Base-by-base conservation (phyloP, 2,888 invertebrate species). In the Sarcophaga subvicina region DNA sequence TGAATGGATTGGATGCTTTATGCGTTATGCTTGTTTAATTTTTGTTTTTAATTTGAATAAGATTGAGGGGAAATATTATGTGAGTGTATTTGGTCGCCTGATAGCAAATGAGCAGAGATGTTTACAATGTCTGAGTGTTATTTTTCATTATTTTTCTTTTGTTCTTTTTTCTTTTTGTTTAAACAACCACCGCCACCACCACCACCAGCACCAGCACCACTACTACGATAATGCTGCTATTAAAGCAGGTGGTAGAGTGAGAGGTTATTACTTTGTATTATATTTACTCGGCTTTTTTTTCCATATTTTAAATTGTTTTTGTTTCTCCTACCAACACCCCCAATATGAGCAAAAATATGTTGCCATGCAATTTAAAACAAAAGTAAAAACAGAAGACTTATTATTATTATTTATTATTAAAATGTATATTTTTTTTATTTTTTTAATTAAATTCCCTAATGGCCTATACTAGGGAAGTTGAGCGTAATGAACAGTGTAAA, bases 41-140 rank as follows among this genome's bases (percentile, higher is more conserved):
- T 81, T 82, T 20, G 45, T 45, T 76, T 82, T 82, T 82, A 82
- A 82, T 82, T 82, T 82, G 76, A 82, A 82, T 71, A 82, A 71
- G 45, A 54, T 82, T 76, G 45, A 82, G 82, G 82, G 82, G 82
- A 82, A 82, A 82, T 76, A 70, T 76, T 49, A 25, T 67, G 10
- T 54, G 59, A 67, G 59, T 79, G 60, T 71, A 54, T 80, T 70
- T 64, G 47, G 49, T 59, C 10, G 59, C 37, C 69, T 47, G 20
- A 37, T 70, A 76, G 82, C 70, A 82, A 81, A 76, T 82, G 62
- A 75, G 73, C 67, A 60, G 80, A 80, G 76, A 70, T 70, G 69
- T 25, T 75, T 75, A 62, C 49, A 63, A 70, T 76, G 37, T 54
- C 76, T 82, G 82, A 82, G 82, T 70, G 63, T 67, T 76, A 69